These are phyloP conservation scores for Sebastes kiyomatsui DNA, from an alignment of 2,797 vertebrate species.

Conservation along the genomic window DNA sequence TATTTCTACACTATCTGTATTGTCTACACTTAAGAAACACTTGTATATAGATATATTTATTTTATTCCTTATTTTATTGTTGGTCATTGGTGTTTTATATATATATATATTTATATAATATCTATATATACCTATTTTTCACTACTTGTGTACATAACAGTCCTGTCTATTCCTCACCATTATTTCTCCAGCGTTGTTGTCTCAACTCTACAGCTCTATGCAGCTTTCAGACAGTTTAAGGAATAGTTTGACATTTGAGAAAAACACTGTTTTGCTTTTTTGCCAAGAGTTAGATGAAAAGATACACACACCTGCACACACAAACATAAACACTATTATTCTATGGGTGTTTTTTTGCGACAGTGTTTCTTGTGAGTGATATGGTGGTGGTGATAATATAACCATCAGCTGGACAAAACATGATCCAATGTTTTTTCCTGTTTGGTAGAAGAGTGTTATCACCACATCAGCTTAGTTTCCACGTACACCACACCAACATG, in stretches of 20 bases:
- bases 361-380: not conserved
- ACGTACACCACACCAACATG: not conserved
- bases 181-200: too few relatives aligned
- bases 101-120: too few relatives aligned
- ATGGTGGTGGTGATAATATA: not conserved
- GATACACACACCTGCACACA: not conserved
- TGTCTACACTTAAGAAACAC: too few relatives aligned
- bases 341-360: not conserved
- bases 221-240: not conserved
- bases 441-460: not conserved
- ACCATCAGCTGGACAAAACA: not conserved
- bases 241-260: not conserved
- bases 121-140: too few relatives aligned
- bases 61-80: too few relatives aligned
- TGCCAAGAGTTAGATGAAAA: not conserved
- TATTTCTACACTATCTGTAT: too few relatives aligned
- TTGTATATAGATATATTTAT: too few relatives aligned
- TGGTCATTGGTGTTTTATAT: too few relatives aligned
- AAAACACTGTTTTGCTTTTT: not conserved
- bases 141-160: too few relatives aligned
- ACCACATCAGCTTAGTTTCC: not conserved
- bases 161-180: too few relatives aligned
- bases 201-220: not conserved
- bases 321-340: not conserved
- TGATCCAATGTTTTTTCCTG: constrained; percentile 3